Conservation (phyloP, 2,888 invertebrate genomes). For the Tetanocera ferruginea region DNA sequence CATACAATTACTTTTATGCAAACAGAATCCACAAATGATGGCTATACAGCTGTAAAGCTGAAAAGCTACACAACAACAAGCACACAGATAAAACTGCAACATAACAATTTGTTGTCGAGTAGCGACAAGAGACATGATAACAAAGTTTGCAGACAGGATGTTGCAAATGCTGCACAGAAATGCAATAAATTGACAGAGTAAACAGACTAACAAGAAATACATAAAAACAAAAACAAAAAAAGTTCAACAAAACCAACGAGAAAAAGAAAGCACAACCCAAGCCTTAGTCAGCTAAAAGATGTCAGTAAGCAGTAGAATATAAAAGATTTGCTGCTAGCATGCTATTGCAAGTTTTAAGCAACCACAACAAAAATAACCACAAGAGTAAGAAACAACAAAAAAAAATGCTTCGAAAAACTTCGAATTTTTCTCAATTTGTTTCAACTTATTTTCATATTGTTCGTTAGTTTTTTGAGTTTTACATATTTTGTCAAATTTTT, state of each 20-base stretch:
- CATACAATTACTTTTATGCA: too few relatives aligned
- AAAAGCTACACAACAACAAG: too few relatives aligned
- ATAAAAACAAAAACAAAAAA: not conserved
- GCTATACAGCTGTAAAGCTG: too few relatives aligned
- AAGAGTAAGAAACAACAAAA: not conserved
- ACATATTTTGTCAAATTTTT: not conserved
- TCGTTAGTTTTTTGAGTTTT: not conserved
- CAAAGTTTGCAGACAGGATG: constrained; percentile 31
- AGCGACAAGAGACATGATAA: constrained; percentile 35
- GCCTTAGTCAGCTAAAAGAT: not conserved
- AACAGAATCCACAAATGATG: too few relatives aligned
- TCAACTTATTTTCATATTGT: not conserved
- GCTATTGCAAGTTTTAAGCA: not conserved
- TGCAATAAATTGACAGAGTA: constrained; percentile 10
- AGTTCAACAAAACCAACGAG: not conserved
- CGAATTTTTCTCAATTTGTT: constrained; percentile 3
- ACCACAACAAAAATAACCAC: not conserved
- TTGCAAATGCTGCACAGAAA: constrained; percentile 1
- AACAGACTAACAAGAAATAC: not conserved
- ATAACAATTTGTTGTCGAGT: constrained; percentile 29
- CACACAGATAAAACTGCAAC: not conserved
- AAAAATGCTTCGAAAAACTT: not conserved
- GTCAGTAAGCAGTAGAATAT: not conserved
- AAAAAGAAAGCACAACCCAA: not conserved
- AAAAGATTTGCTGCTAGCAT: not conserved